These are phyloP conservation scores for Scaptomyza cyrtandrae DNA, from an alignment of 2,888 invertebrate genomes.

Conservation along the genomic window DNA sequence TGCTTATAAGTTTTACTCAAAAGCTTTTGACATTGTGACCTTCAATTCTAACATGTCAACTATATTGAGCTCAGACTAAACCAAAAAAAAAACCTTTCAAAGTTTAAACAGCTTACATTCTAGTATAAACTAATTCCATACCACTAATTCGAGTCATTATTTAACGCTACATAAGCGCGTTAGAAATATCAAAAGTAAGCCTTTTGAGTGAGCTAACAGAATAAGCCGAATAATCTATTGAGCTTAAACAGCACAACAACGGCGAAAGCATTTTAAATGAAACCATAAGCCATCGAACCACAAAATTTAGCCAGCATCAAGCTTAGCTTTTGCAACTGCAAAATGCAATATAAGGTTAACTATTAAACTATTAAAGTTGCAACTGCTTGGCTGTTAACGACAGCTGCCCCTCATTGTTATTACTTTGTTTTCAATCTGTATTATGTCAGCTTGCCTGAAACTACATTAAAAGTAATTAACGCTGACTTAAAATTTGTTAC, in stretches of 20 bases:
- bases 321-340: slow-evolving; percentile 17
- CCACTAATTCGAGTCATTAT: not conserved
- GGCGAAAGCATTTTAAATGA: slow-evolving; percentile 16
- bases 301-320: slow-evolving; percentile 5
- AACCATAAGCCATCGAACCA: not conserved
- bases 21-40: no score
- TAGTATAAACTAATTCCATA: not conserved
- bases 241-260: slow-evolving; percentile 31
- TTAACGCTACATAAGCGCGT: slow-evolving; percentile 3
- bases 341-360: slow-evolving; percentile 16
- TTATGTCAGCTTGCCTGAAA: slow-evolving; percentile 31
- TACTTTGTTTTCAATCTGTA: not conserved
- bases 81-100: not conserved
- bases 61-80: not conserved
- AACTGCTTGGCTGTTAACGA: not conserved
- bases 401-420: slow-evolving; percentile 7
- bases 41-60: no score
- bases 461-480: slow-evolving; percentile 71
- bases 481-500: slow-evolving; percentile 44
- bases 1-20: no score
- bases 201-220: slow-evolving; percentile 7
- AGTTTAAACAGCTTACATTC: not conserved
- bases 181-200: slow-evolving; percentile 20
- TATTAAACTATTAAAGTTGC: not conserved
- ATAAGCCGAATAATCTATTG: slow-evolving; percentile 40